These are phyloP conservation scores for Malaclemys terrapin DNA, from an alignment of 2,113 vertebrate species.

Conservation along the genomic window DNA sequence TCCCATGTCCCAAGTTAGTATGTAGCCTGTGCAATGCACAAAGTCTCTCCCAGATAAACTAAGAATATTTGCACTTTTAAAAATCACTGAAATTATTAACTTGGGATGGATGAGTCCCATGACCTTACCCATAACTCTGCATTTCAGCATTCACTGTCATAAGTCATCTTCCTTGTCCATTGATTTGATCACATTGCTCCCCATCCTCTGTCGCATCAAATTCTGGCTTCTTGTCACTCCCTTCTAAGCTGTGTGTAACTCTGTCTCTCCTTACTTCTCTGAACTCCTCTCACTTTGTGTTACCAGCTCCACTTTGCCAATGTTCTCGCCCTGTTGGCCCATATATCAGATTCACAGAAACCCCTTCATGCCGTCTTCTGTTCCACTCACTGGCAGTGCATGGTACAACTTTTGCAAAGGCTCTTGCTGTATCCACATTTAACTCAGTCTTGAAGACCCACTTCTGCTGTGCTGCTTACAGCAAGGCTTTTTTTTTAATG, in stretches of 20 bases:
- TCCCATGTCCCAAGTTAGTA: neutral
- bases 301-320: rapidly evolving
- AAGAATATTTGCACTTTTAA: neutral
- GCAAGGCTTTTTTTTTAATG: neutral
- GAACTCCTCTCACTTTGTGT: neutral
- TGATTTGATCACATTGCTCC: neutral
- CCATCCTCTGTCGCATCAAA: neutral
- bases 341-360: neutral
- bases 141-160: neutral
- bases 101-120: neutral
- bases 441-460: neutral
- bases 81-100: neutral
- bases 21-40: rapidly evolving
- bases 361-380: neutral
- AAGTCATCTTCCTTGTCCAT: neutral
- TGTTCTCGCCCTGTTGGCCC: neutral
- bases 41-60: neutral
- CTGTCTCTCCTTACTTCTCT: neutral
- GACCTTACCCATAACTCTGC: neutral
- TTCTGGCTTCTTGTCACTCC: neutral
- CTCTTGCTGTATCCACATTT: neutral
- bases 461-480: neutral
- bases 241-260: neutral
- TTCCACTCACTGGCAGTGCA: neutral
- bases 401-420: neutral